These are phyloP conservation scores for Lithophane socia DNA, from an alignment of 2,888 invertebrate species.

Conservation along the genomic window DNA sequence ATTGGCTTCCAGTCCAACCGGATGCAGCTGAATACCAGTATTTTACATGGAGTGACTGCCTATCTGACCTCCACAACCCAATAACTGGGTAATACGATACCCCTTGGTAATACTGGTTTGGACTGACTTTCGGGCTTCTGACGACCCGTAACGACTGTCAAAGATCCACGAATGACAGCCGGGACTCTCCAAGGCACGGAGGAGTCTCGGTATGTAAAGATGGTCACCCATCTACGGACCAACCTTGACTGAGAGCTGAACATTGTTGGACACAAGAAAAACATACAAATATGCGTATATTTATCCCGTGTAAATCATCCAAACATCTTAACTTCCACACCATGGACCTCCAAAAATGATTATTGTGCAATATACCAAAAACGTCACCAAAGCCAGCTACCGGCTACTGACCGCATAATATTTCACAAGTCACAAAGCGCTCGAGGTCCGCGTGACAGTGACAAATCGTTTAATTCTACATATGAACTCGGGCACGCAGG, in stretches of 20 bases:
- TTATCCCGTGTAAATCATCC: neutral
- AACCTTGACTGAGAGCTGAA: neutral
- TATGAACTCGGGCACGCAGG: slow-evolving; percentile 63
- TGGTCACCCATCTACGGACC: too few species aligned
- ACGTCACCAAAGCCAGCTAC: slow-evolving; percentile 54
- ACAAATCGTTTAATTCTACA: slow-evolving; percentile 71
- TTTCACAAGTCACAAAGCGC: slow-evolving; percentile 73
- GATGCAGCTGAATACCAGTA: too few species aligned
- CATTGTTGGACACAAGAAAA: neutral
- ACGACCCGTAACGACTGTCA: too few species aligned
- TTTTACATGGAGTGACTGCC: too few species aligned
- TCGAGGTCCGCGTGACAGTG: slow-evolving; percentile 68
- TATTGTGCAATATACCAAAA: slow-evolving; percentile 63
- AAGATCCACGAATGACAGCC: too few species aligned
- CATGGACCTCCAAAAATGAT: slow-evolving; percentile 57
- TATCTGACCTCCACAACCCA: too few species aligned
- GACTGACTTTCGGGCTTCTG: too few species aligned
- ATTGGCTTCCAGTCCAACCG: too few species aligned
- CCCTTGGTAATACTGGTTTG: too few species aligned
- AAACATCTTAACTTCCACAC: slow-evolving; percentile 13
- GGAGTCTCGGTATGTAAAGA: too few species aligned
- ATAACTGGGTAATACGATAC: too few species aligned
- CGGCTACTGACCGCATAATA: slow-evolving; percentile 70
- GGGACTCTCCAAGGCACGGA: too few species aligned
- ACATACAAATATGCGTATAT: neutral